Evolutionary conservation across 2,113 vertebrate species (phyloP).

Genomic region (Heteronetta atricapilla): DNA sequence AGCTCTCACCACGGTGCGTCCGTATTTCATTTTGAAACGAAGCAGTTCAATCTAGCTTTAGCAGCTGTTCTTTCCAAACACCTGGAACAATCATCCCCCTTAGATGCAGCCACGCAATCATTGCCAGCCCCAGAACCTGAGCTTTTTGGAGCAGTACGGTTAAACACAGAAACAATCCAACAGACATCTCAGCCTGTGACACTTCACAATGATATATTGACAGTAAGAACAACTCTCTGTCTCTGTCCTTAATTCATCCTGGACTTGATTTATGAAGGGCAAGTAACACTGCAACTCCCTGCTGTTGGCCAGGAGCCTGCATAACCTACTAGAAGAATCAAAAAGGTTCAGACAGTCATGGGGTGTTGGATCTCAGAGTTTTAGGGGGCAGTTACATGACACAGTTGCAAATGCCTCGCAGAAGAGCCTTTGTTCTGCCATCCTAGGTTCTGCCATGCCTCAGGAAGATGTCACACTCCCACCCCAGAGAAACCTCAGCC

Average conservation of each 20-base stretch:
- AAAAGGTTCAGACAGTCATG: background rate
- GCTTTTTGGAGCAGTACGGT: background rate
- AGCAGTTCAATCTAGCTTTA: constrained; percentile 50
- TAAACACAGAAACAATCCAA: constrained; percentile 16
- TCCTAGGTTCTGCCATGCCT: background rate
- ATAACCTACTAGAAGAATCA: background rate
- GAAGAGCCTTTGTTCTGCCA: background rate
- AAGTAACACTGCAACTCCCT: background rate
- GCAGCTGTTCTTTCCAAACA: constrained; percentile 61
- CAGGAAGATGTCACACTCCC: background rate
- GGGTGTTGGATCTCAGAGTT: background rate
- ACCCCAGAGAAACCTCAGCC: background rate
- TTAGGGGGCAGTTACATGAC: background rate
- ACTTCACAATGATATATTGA: background rate
- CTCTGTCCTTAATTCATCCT: background rate
- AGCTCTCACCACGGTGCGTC: constrained; percentile 64
- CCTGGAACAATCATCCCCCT: constrained; percentile 48
- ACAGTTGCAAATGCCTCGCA: background rate
- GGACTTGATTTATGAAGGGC: constrained; percentile 10
- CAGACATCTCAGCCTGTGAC: background rate
- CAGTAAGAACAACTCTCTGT: background rate
- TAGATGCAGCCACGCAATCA: constrained; percentile 44
- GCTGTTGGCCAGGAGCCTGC: background rate
- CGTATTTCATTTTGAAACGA: constrained; percentile 57
- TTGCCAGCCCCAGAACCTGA: constrained; percentile 34